These are phyloP conservation scores for Tinamus guttatus DNA, from an alignment of 2,113 vertebrate species.

Conservation along the genomic window DNA sequence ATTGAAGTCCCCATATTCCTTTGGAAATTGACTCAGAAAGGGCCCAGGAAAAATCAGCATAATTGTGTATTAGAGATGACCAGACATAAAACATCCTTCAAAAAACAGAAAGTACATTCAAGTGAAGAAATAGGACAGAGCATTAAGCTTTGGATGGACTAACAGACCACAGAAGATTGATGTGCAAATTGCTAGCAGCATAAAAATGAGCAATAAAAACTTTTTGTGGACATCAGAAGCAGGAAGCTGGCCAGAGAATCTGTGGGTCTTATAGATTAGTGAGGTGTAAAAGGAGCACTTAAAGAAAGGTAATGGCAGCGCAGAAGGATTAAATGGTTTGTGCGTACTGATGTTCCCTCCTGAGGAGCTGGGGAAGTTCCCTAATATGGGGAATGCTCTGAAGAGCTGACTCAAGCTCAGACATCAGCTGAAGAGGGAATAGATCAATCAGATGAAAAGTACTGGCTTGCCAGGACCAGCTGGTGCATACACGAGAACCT, in stretches of 20 bases:
- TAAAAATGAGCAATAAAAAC: not conserved
- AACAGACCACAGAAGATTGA: not conserved
- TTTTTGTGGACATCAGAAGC: not conserved
- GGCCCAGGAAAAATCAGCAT: not conserved
- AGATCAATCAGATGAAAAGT: constrained; percentile 5
- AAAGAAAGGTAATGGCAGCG: not conserved
- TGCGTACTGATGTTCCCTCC: constrained; percentile 17
- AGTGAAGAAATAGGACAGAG: not conserved
- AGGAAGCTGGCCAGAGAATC: not conserved
- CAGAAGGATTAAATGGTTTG: not conserved
- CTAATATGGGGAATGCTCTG: not conserved
- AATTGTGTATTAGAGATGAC: not conserved
- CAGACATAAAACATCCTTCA: not conserved
- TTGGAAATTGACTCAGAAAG: not conserved
- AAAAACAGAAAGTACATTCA: not conserved
- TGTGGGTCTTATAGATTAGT: not conserved
- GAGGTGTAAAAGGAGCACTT: constrained; percentile 2
- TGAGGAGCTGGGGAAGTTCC: not conserved
- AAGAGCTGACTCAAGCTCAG: constrained; percentile 17
- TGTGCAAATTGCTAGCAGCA: not conserved
- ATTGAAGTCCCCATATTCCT: not conserved
- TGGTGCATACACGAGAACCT: constrained; percentile 17
- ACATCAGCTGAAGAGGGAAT: constrained; percentile 16
- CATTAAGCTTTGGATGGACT: not conserved
- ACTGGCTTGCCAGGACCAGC: constrained; percentile 38